Percentiles rank a stretch among this genome's conserved stretches.
Conservation (phyloP, 2,113 vertebrate genomes). For the Albula goreensis region DNA sequence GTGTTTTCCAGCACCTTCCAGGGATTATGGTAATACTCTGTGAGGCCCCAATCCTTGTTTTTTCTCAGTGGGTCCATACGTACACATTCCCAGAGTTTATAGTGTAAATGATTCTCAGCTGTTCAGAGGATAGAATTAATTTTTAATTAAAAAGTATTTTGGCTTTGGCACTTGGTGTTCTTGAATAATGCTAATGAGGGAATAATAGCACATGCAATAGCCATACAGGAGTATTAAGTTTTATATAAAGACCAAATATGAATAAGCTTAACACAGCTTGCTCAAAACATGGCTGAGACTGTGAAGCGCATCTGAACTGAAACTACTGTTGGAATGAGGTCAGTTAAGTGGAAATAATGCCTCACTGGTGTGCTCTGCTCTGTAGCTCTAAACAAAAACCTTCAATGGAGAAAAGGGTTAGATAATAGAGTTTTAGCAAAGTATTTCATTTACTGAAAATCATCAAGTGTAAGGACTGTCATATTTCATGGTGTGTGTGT, state of each 20-base stretch:
- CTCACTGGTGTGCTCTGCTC: neutral
- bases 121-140: no score
- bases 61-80: neutral
- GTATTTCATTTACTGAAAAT: conserved; percentile 12
- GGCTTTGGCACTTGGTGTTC: no score
- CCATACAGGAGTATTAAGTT: no score
- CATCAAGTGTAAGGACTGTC: neutral
- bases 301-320: neutral
- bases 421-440: neutral
- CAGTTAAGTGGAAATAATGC: neutral
- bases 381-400: neutral
- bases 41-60: neutral
- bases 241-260: no score
- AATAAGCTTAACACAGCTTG: no score
- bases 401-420: neutral
- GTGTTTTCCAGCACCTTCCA: neutral
- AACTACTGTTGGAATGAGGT: neutral
- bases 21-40: neutral
- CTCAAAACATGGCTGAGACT: neutral
- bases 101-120: neutral
- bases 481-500: neutral
- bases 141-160: no score
- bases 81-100: neutral
- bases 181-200: no score
- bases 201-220: no score